Base-by-base conservation (phyloP, 2,797 vertebrate species). In the Avahi laniger region DNA sequence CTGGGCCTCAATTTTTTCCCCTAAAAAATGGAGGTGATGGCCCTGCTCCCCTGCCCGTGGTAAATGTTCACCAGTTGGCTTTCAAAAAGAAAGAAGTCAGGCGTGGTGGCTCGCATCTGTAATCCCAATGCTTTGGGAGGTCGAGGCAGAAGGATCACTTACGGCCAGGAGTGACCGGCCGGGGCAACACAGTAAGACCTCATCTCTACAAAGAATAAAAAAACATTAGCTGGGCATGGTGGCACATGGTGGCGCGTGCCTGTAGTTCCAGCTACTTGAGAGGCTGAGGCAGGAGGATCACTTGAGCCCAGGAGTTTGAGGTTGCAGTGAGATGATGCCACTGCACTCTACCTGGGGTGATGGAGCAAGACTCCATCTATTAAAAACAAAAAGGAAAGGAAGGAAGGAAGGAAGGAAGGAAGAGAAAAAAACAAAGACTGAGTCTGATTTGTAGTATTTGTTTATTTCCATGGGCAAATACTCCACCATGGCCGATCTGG, bases 11-110 rank as follows among this genome's bases (percentile, higher is more conserved):
- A 10, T 92, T 73, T 81, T 82, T 52, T 69, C 52, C 46, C 54
- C 65, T 83, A 65, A 82, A 69, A 96, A 95, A 84, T 52, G 41
- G 72, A 59, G 18, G 61, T 14, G 35, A 76, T 67, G 75, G 43
- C 48, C 33, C 96, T 63, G n/a, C 5, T 26, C 13, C 24, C 57
- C 46, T 52, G 3, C 8, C 18, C n/a, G 12, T 43, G 52, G 30
- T 70, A 65, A 84, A 57, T n/a, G 57, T 69, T 93, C 52, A 84
- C 33, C 86, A 76, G n/a, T 54, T n/a, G 61, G 57, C 22, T 78
- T 67, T 87, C 67, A 7, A 61, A 61, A 63, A 46, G 14, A 50
- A 15, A 57, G 9, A 57, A 15, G 17, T 17, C 63, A 35, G 63
- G 33, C 63, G 18, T 7, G 1, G 15, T n/a, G 33, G 63, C 63